Evolutionary conservation across 2,797 vertebrate species (phyloP).

Genomic region (Acrossocheilus wenchowensis): DNA sequence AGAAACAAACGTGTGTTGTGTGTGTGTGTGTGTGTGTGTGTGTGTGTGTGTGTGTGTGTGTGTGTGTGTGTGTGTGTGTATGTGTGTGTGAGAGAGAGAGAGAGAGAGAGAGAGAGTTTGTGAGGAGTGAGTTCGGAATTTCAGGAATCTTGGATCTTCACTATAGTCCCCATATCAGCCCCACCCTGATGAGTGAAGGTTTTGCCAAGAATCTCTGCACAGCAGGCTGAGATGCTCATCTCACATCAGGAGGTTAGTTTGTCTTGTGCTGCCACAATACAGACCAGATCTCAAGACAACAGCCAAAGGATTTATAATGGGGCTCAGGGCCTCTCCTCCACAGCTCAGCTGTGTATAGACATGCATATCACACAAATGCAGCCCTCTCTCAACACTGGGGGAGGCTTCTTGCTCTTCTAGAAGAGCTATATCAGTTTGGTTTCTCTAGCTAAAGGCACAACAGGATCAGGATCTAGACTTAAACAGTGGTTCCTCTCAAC

Average conservation of each 20-base stretch:
- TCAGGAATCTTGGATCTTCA: slow-evolving; percentile 67
- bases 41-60: slow-evolving; percentile 33
- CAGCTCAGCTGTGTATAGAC: slow-evolving; percentile 51
- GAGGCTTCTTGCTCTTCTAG: neutral
- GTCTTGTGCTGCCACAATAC: slow-evolving; percentile 70
- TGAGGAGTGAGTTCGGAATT: slow-evolving; percentile 72
- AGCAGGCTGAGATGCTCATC: slow-evolving; percentile 60
- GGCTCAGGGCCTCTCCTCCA: slow-evolving; percentile 55
- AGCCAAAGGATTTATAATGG: slow-evolving; percentile 45
- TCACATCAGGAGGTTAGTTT: slow-evolving; percentile 68
- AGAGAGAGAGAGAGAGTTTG: slow-evolving; percentile 33
- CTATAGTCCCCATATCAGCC: slow-evolving; percentile 46
- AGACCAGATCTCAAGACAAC: slow-evolving; percentile 69
- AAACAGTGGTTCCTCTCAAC: neutral
- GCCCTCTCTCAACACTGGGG: neutral
- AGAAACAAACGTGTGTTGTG: neutral
- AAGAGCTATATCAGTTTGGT: neutral
- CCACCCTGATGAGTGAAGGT: slow-evolving; percentile 55
- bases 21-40: slow-evolving; percentile 47
- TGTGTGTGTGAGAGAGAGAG: too few species aligned
- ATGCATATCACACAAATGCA: slow-evolving; percentile 8
- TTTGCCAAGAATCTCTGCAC: slow-evolving; percentile 64
- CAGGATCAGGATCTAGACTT: neutral
- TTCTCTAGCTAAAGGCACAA: neutral
- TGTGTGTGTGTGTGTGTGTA: slow-evolving; percentile 38